phyloP scores from a whole-genome alignment of 2,888 invertebrate genomes.

The Theodoxus fluviatilis region DNA sequence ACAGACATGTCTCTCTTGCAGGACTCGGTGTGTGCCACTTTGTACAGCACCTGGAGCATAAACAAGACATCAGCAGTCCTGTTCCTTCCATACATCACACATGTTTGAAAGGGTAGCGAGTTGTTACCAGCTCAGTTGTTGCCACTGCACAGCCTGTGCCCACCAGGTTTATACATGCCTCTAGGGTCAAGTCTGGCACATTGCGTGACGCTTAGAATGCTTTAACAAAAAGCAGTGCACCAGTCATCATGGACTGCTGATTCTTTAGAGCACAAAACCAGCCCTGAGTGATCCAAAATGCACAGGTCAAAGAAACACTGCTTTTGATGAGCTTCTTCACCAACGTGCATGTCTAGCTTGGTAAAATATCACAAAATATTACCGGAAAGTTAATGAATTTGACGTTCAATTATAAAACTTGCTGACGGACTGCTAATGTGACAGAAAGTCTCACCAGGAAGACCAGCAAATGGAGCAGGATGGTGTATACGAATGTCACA shows the following conservation, averaged over 20 bases:
- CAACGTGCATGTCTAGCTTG: too few relatives aligned
- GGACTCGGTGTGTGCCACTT: constrained; percentile 66
- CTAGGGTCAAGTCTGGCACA: too few relatives aligned
- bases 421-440: background rate
- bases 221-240: too few relatives aligned
- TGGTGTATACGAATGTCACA: constrained; percentile 68
- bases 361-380: too few relatives aligned
- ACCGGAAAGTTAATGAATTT: too few relatives aligned
- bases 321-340: too few relatives aligned
- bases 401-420: background rate
- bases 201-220: too few relatives aligned
- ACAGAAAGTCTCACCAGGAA: constrained; percentile 68
- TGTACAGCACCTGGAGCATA: constrained; percentile 65
- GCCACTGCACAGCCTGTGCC: background rate
- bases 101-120: background rate
- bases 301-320: too few relatives aligned
- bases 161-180: too few relatives aligned
- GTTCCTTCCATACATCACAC: background rate
- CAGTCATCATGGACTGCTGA: too few relatives aligned
- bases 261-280: too few relatives aligned
- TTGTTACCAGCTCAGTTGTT: background rate
- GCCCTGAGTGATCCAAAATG: too few relatives aligned
- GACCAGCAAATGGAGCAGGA: constrained; percentile 67
- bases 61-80: background rate
- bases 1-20: constrained; percentile 65